phyloP scores from a whole-genome alignment of 1,140 invertebrate species.

The Caenorhabditis inopinata region DNA sequence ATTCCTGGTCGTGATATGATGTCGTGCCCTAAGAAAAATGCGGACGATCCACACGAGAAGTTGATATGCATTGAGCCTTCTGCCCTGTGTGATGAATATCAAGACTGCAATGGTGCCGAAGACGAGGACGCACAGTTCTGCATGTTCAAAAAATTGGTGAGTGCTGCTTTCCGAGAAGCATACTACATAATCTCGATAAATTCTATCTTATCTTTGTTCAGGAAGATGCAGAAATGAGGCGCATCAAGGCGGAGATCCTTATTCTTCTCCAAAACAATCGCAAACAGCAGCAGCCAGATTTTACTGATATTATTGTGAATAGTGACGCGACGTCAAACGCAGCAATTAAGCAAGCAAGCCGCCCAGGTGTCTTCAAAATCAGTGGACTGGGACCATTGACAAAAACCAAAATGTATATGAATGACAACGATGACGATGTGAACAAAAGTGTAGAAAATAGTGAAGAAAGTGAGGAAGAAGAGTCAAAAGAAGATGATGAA shows the following conservation, averaged over 20 bases:
- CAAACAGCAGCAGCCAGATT: background rate
- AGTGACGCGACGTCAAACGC: background rate
- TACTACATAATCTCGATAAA: background rate
- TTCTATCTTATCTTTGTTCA: background rate
- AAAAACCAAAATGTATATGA: background rate
- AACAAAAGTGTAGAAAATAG: background rate
- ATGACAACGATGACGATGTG: background rate
- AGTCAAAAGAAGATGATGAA: background rate
- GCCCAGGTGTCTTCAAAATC: background rate
- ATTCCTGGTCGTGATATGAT: background rate
- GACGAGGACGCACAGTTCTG: conserved; percentile 65
- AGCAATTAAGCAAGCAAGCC: background rate
- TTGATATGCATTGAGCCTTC: conserved; percentile 59
- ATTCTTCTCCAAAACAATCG: background rate
- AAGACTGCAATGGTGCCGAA: conserved; percentile 65
- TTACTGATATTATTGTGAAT: background rate
- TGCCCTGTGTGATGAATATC: conserved; percentile 64
- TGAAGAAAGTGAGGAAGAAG: background rate
- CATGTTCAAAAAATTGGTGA: conserved; percentile 63
- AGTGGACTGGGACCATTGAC: background rate
- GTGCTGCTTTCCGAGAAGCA: conserved; percentile 2
- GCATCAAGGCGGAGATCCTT: background rate
- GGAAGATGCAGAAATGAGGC: conserved; percentile 21
- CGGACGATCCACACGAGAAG: background rate
- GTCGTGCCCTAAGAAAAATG: conserved; percentile 6